phyloP scores from a whole-genome alignment of 2,797 vertebrate species.

The Echiichthys vipera region DNA sequence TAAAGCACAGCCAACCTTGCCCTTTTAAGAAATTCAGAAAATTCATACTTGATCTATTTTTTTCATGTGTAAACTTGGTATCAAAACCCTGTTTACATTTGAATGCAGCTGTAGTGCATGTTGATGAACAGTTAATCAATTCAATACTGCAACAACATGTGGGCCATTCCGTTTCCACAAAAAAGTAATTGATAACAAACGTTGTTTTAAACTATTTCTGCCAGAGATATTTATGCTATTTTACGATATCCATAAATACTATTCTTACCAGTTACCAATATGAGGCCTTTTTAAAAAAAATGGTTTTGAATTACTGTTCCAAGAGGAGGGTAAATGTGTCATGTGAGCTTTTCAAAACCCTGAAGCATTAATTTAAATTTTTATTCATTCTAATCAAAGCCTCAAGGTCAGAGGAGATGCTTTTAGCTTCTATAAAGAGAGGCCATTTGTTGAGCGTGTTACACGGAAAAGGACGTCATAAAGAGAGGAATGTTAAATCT shows the following conservation, averaged over 20 bases:
- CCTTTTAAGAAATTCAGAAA: neutral
- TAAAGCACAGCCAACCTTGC: neutral
- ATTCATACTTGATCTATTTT: neutral
- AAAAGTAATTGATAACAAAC: neutral
- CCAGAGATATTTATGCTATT: neutral
- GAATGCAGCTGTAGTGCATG: neutral
- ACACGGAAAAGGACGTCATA: too few species aligned
- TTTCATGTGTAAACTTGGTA: neutral
- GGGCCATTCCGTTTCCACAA: neutral
- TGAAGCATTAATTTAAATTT: neutral
- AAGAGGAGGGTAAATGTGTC: neutral
- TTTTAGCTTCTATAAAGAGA: constrained; percentile 1
- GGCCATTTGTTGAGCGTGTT: too few species aligned
- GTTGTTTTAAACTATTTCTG: neutral
- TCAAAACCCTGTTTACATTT: constrained; percentile 4
- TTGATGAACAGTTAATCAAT: constrained; percentile 13
- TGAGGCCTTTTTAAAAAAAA: neutral
- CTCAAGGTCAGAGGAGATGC: neutral
- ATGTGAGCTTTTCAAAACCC: neutral
- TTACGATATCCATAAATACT: too few species aligned
- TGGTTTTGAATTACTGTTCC: neutral
- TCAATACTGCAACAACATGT: neutral
- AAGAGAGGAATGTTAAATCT: too few species aligned
- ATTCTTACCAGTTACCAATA: neutral
- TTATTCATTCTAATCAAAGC: neutral